Conservation (phyloP, 2,113 vertebrate genomes). For the Mirounga angustirostris region DNA sequence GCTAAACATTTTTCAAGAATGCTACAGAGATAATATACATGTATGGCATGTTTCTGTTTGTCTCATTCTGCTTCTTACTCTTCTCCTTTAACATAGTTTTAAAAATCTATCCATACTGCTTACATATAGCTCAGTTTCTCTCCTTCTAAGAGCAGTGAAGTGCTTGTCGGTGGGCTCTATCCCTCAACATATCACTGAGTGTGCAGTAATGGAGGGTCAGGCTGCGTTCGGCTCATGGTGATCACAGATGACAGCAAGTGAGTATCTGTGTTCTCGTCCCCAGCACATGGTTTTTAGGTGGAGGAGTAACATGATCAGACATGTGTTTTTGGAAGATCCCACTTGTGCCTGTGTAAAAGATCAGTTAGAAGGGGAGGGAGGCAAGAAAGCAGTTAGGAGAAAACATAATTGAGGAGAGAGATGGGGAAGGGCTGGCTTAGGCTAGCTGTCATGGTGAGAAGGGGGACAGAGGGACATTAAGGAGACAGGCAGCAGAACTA, state of each 20-base stretch:
- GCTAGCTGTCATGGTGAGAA: background rate
- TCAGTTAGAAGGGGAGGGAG: background rate
- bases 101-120: background rate
- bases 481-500: background rate
- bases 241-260: background rate
- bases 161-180: background rate
- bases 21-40: background rate
- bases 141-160: background rate
- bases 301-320: background rate
- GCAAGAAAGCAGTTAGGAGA: background rate
- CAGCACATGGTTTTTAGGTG: background rate
- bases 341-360: background rate
- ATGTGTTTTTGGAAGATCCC: background rate
- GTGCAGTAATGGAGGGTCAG: background rate
- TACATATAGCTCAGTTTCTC: background rate
- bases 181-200: background rate
- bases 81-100: background rate
- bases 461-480: background rate
- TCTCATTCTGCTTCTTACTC: background rate
- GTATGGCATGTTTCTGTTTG: background rate
- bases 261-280: background rate
- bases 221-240: background rate
- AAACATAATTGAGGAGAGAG: background rate
- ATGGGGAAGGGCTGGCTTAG: background rate
- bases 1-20: background rate